phyloP scores from a whole-genome alignment of 2,113 vertebrate genomes.

The Falco punctatus region DNA sequence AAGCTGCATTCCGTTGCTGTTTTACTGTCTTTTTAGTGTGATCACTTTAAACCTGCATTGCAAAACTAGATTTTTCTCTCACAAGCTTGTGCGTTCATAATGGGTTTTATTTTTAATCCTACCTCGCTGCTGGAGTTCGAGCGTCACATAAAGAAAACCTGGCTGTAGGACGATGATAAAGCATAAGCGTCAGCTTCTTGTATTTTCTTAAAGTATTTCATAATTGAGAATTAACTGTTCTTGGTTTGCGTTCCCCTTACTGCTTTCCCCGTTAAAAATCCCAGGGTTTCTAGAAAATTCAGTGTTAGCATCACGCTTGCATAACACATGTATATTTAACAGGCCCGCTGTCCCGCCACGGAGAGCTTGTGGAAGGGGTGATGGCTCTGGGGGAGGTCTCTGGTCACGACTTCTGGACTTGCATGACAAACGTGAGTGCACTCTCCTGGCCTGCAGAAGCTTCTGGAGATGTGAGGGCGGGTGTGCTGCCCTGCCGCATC shows the following conservation, averaged over 20 bases:
- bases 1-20: neutral
- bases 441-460: neutral
- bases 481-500: fast-evolving
- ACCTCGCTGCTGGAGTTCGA: constrained; percentile 15
- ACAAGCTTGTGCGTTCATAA: neutral
- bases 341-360: fast-evolving
- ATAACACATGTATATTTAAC: neutral
- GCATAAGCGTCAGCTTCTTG: neutral
- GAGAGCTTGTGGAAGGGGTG: neutral
- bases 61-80: neutral
- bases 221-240: neutral
- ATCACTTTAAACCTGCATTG: neutral
- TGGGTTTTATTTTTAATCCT: constrained; percentile 54
- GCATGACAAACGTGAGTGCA: fast-evolving
- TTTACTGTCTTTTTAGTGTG: neutral
- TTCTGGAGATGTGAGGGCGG: neutral
- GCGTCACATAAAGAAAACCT: constrained; percentile 2
- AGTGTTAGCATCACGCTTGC: neutral
- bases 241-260: neutral
- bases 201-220: neutral
- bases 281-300: neutral
- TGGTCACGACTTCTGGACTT: neutral
- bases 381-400: fast-evolving
- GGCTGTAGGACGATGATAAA: constrained; percentile 34
- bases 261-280: neutral